Conservation (phyloP, 92 coral and sea anemone genomes). For the Heteractis magnifica region DNA sequence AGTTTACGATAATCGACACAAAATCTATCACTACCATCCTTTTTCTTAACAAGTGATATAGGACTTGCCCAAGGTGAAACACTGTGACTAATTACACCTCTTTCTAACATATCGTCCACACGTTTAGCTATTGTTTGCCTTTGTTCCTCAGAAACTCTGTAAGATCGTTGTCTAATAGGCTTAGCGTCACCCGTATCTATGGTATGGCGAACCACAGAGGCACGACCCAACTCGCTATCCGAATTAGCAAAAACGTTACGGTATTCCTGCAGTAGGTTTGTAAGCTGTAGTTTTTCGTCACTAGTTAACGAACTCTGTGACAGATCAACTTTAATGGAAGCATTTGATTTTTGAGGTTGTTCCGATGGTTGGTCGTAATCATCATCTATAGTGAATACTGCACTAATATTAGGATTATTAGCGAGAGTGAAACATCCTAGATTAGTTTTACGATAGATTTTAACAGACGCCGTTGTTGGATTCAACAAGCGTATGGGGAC, state of each 20-base stretch:
- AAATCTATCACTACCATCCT: slow-evolving; percentile 32
- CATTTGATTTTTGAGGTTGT: no score
- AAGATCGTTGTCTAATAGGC: background rate
- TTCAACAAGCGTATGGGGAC: background rate
- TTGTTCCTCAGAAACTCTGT: background rate
- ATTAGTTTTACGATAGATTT: background rate
- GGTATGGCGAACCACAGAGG: background rate
- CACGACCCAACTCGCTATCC: background rate
- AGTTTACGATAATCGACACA: no score
- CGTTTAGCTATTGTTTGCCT: slow-evolving; percentile 8
- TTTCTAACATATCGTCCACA: slow-evolving; percentile 48
- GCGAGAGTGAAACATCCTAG: background rate
- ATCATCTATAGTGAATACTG: background rate
- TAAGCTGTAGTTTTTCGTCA: background rate
- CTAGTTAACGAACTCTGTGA: background rate
- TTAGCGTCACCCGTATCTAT: background rate
- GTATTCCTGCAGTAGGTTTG: background rate
- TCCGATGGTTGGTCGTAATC: no score
- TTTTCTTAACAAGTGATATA: slow-evolving; percentile 57
- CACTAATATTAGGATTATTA: background rate
- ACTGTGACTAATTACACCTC: slow-evolving; percentile 61
- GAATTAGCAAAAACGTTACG: background rate
- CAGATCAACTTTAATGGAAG: background rate
- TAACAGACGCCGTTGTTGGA: background rate
- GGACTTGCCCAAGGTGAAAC: slow-evolving; percentile 61